phyloP scores from a whole-genome alignment of 2,797 vertebrate genomes.

The Macroramphosus scolopax region DNA sequence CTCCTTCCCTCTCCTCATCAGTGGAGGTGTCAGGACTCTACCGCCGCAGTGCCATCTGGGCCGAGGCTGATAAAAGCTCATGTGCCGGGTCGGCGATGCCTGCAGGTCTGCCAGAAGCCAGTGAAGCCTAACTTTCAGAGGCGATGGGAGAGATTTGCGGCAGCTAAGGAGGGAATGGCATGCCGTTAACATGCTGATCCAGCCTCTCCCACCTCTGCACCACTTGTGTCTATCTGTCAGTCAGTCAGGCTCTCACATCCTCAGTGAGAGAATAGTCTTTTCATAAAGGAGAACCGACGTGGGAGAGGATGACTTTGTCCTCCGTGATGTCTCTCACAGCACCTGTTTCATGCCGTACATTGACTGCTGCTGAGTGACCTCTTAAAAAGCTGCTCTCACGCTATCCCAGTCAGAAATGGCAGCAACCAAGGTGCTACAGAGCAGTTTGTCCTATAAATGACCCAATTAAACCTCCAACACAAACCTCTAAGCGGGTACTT shows the following conservation, averaged over 20 bases:
- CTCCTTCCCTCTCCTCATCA: conserved; percentile 55
- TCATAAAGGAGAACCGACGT: conserved; percentile 20
- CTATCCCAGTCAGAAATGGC: neutral
- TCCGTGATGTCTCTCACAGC: conserved; percentile 24
- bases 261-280: conserved; percentile 18
- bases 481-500: too few relatives aligned
- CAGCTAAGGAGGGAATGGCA: conserved; percentile 58
- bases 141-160: conserved; percentile 74
- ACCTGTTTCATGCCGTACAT: conserved; percentile 11
- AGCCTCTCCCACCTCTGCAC: conserved; percentile 24
- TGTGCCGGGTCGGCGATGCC: conserved; percentile 71
- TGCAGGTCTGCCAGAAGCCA: conserved; percentile 69
- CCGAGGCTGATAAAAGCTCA: conserved; percentile 79
- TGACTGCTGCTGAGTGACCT: conserved; percentile 1
- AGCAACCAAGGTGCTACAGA: neutral
- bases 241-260: conserved; percentile 39
- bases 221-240: conserved; percentile 48
- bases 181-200: conserved; percentile 65
- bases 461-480: too few relatives aligned
- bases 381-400: conserved; percentile 5
- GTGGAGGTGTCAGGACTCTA: conserved; percentile 67
- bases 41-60: conserved; percentile 73
- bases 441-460: neutral
- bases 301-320: conserved; percentile 13
- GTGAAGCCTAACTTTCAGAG: conserved; percentile 73